Evolutionary conservation across 2,888 invertebrate genomes (phyloP), one percentile per base, ranked within the genome.

Genomic region (Leptarthrus brevirostris): DNA sequence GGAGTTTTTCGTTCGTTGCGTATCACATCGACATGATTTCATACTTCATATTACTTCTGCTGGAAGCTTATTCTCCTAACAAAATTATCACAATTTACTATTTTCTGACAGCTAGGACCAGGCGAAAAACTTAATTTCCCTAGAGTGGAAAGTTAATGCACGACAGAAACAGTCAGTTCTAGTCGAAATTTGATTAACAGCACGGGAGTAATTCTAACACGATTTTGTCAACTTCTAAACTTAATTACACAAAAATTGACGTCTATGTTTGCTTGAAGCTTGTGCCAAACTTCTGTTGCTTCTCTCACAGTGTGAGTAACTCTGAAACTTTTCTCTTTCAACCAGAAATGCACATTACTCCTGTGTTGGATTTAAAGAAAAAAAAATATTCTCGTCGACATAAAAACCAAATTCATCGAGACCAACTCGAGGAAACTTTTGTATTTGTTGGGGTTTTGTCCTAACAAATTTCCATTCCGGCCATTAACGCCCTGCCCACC

Each of bases 381-480:
- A 44, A 12, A 44, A 14, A 44, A 44, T 1, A n/a, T 0, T 8
- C 4, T 44, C 0, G n/a, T 8, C 3, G n/a, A 30, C 0, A 0
- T 6, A 30, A 30, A 30, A 30, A 30, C 4, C 30, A 44, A 44
- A 44, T 44, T 44, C 44, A 44, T 14, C 44, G 16, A 16, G 8
- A 30, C 30, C 30, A 30, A 30, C 4, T 6, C 4, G 8, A 30
- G 8, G 8, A 44, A 44, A 16, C 16, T 44, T 44, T 12, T 44
- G 12, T 12, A 4, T 44, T 14, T 14, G 44, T 12, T 14, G 3
- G 44, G 16, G 44, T 12, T 44, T 14, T 14, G 44, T 12, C 12
- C 44, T 44, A 44, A 44, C 44, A 44, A 44, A 44, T 44, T 44
- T 44, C 16, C 44, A 44, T 44, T 44, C 44, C 44, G 44, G 44